Conservation (phyloP, 2,888 invertebrate species). For the Nemotelus nigrinus region DNA sequence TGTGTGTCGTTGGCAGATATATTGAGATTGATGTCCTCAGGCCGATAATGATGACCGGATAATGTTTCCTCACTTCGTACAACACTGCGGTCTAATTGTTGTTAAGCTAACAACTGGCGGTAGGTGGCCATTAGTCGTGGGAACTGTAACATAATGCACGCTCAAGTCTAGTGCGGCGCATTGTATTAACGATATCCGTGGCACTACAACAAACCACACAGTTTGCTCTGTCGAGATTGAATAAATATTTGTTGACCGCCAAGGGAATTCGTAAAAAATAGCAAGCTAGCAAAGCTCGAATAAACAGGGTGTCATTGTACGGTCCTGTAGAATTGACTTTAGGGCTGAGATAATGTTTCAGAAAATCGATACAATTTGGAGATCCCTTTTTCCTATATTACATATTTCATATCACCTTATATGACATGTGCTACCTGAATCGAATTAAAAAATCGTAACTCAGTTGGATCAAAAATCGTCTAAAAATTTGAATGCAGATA, state of each 20-base stretch:
- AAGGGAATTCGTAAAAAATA: slow-evolving; percentile 13
- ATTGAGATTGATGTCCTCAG: slow-evolving; percentile 40
- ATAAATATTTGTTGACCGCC: slow-evolving; percentile 32
- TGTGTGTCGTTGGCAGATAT: slow-evolving; percentile 36
- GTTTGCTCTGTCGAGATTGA: slow-evolving; percentile 37
- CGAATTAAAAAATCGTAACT: too few relatives aligned
- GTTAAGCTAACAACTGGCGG: slow-evolving; percentile 34
- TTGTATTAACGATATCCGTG: slow-evolving; percentile 13
- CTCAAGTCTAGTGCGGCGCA: neutral
- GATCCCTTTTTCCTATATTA: too few relatives aligned
- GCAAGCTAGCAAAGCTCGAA: neutral
- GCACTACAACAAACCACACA: slow-evolving; percentile 9
- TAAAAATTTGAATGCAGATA: too few relatives aligned
- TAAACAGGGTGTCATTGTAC: too few relatives aligned
- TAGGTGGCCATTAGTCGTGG: slow-evolving; percentile 37
- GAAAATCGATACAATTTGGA: too few relatives aligned
- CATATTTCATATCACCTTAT: too few relatives aligned
- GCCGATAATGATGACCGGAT: slow-evolving; percentile 40
- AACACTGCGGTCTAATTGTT: slow-evolving; percentile 21
- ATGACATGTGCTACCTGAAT: too few relatives aligned
- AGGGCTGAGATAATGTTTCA: too few relatives aligned
- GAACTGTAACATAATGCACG: slow-evolving; percentile 38
- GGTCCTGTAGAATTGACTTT: too few relatives aligned
- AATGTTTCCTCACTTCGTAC: slow-evolving; percentile 20
- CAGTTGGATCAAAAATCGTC: too few relatives aligned